phyloP scores from a whole-genome alignment of 2,797 vertebrate genomes.

The Amblyraja radiata region DNA sequence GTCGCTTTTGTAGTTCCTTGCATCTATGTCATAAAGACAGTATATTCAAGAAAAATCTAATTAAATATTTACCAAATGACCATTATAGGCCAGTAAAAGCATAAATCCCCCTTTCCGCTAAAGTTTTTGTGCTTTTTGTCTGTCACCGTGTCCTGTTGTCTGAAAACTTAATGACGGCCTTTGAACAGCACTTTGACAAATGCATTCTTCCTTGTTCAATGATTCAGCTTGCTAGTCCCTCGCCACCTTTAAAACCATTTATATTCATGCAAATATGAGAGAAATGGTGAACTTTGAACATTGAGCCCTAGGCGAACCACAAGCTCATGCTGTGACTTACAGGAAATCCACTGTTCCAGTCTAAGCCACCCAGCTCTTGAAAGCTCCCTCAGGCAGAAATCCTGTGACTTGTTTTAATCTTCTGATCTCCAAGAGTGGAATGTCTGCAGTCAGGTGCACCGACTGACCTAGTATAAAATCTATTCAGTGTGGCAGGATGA shows the following conservation, averaged over 20 bases:
- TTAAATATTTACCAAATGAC: not conserved
- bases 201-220: not conserved
- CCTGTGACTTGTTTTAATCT: slow-evolving; percentile 56
- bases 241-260: not conserved
- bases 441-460: slow-evolving; percentile 49
- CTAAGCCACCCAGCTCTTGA: slow-evolving; percentile 53
- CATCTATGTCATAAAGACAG: not conserved
- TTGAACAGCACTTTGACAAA: not conserved
- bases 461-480: not conserved
- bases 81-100: not conserved
- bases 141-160: not conserved
- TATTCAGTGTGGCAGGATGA: not conserved
- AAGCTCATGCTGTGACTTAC: slow-evolving; percentile 21
- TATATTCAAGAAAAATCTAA: too few relatives aligned
- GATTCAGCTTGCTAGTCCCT: not conserved
- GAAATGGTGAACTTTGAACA: slow-evolving; percentile 33
- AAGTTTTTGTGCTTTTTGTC: not conserved
- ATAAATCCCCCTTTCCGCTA: not conserved
- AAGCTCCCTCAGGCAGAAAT: slow-evolving; percentile 48
- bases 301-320: not conserved
- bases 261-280: slow-evolving; percentile 6
- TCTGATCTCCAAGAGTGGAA: slow-evolving; percentile 45
- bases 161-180: not conserved
- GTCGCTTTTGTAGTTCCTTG: too few relatives aligned
- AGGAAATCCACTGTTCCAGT: slow-evolving; percentile 48